phyloP scores from a whole-genome alignment of 1,140 invertebrate genomes.

The Dinoponera quadriceps region DNA sequence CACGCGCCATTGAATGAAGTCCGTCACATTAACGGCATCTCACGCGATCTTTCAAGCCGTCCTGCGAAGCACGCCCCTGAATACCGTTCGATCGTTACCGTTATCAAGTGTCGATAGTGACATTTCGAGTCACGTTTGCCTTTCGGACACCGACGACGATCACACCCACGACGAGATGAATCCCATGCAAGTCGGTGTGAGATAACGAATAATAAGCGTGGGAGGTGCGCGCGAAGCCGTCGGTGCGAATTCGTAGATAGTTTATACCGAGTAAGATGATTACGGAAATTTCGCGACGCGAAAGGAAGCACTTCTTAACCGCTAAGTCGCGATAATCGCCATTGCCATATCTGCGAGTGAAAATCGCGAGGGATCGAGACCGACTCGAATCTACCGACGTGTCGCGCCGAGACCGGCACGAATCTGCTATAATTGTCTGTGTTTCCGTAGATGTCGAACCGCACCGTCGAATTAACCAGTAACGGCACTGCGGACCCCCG shows the following conservation, averaged over 20 bases:
- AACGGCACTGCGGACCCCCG: background rate
- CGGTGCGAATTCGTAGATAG: too few relatives aligned
- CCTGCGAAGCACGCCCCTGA: slow-evolving; percentile 27
- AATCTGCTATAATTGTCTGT: slow-evolving; percentile 9
- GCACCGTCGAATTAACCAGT: background rate
- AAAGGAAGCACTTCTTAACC: slow-evolving; percentile 44
- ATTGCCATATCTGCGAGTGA: background rate
- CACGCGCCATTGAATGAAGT: slow-evolving; percentile 21
- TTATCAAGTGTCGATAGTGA: slow-evolving; percentile 38
- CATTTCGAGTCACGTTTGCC: too few relatives aligned
- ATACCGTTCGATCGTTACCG: slow-evolving; percentile 40
- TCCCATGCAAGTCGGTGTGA: too few relatives aligned
- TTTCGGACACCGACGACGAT: too few relatives aligned
- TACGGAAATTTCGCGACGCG: background rate
- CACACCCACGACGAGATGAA: too few relatives aligned
- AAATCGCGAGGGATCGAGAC: background rate
- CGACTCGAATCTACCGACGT: background rate
- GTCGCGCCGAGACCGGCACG: slow-evolving; percentile 13
- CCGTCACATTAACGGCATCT: slow-evolving; percentile 52
- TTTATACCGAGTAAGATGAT: background rate
- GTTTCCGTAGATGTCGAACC: background rate
- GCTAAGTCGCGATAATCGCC: background rate
- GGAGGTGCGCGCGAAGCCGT: too few relatives aligned
- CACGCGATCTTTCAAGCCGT: slow-evolving; percentile 66
- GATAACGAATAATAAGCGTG: too few relatives aligned